Conservation (phyloP, 2,888 invertebrate genomes). For the Morinoia aosen region DNA sequence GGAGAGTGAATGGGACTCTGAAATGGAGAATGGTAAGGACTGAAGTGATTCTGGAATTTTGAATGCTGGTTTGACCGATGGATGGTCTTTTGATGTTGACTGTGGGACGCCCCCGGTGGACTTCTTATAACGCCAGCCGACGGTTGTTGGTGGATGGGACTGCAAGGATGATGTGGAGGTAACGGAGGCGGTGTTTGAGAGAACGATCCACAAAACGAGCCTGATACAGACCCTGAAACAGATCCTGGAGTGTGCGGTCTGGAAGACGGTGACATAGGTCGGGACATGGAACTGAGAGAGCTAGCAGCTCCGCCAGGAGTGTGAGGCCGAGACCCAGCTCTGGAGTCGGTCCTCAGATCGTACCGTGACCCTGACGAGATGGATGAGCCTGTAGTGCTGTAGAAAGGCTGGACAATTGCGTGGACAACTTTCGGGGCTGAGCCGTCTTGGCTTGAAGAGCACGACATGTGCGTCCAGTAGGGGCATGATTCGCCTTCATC, state of each 20-base stretch:
- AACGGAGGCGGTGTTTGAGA: constrained; percentile 41
- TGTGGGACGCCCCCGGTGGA: constrained; percentile 19
- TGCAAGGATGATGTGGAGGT: constrained; percentile 52
- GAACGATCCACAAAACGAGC: constrained; percentile 8
- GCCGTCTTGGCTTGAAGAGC: constrained; percentile 55
- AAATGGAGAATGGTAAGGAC: constrained; percentile 56
- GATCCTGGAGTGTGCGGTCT: constrained; percentile 57
- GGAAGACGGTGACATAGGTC: constrained; percentile 54
- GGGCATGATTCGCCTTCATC: constrained; percentile 66
- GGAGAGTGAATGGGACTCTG: constrained; percentile 57
- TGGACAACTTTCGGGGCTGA: constrained; percentile 28
- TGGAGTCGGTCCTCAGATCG: constrained; percentile 41
- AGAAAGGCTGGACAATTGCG: constrained; percentile 53
- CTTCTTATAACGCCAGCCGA: constrained; percentile 45
- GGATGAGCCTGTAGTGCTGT: constrained; percentile 47
- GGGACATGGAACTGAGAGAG: constrained; percentile 49
- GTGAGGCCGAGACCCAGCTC: constrained; percentile 53
- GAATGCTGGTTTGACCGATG: constrained; percentile 54
- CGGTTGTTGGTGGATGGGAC: constrained; percentile 53
- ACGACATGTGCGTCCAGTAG: constrained; percentile 66
- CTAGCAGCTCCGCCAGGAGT: constrained; percentile 58
- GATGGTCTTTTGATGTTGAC: constrained; percentile 20
- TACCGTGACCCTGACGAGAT: constrained; percentile 45
- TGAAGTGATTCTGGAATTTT: constrained; percentile 4
- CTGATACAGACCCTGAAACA: constrained; percentile 16